A percentile compares a stretch with the other conserved stretches of the same genome.
Conservation (phyloP, 2,888 invertebrate species). For the Polia nebulosa region DNA sequence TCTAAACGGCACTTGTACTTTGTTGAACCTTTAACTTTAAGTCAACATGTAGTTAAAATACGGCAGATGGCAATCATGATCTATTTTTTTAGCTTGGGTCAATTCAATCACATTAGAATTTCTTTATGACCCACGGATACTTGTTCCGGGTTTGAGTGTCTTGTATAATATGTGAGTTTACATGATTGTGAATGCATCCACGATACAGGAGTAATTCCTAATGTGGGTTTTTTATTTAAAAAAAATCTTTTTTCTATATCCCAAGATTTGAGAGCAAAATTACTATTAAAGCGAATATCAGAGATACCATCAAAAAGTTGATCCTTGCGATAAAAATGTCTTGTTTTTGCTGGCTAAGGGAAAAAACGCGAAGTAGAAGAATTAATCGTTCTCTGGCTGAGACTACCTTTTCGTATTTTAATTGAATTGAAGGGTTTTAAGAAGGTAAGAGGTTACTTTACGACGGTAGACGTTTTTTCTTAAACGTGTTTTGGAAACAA, state of each 20-base stretch:
- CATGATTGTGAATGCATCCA: no score
- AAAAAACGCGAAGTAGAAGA: conserved; percentile 4
- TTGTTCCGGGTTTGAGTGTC: no score
- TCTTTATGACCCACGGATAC: not conserved
- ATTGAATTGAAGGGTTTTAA: no score
- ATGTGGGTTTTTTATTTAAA: no score
- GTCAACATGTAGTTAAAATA: not conserved
- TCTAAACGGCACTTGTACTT: conserved; percentile 13
- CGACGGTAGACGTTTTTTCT: no score
- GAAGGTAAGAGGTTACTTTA: no score
- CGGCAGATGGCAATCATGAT: not conserved
- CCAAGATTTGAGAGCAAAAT: conserved; percentile 26
- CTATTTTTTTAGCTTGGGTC: not conserved
- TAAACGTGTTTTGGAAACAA: no score
- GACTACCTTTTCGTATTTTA: not conserved
- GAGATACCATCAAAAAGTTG: conserved; percentile 19
- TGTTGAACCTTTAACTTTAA: not conserved
- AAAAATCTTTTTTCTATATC: conserved; percentile 30
- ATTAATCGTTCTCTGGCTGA: conserved; percentile 4
- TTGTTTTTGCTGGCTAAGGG: not conserved
- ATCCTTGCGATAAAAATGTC: conserved; percentile 33
- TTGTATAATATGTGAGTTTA: no score
- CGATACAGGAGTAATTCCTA: no score
- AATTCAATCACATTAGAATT: not conserved
- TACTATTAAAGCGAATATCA: conserved; percentile 16